A percentile compares a stretch with the other conserved stretches of the same genome.
phyloP scores from a whole-genome alignment of 2,888 invertebrate genomes.

The Argyresthia goedartella region DNA sequence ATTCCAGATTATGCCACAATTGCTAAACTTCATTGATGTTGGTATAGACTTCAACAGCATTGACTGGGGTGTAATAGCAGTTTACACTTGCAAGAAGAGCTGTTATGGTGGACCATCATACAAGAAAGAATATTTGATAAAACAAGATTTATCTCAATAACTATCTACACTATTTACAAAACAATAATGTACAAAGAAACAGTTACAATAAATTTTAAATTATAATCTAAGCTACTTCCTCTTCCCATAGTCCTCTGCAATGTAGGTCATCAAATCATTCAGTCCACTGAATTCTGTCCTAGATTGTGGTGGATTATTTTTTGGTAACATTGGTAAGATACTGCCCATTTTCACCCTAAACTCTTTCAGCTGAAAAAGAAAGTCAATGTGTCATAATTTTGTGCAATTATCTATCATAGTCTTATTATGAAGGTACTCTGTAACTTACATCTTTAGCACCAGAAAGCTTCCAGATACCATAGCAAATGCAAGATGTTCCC shows the following conservation, averaged over 20 bases:
- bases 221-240: constrained; percentile 22
- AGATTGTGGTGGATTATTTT: constrained; percentile 82
- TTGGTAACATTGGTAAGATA: constrained; percentile 81
- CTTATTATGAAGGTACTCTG: background rate
- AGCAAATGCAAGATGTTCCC: constrained; percentile 86
- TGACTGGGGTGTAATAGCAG: constrained; percentile 91
- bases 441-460: constrained; percentile 84
- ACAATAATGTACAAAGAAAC: background rate
- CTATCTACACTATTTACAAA: background rate
- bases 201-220: background rate
- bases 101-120: constrained; percentile 79
- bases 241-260: constrained; percentile 71
- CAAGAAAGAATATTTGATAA: constrained; percentile 82
- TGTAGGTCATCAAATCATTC: constrained; percentile 86
- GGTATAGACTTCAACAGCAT: constrained; percentile 73
- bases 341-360: constrained; percentile 86
- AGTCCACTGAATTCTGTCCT: constrained; percentile 89
- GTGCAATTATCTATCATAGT: background rate
- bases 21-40: constrained; percentile 77
- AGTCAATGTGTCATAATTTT: background rate
- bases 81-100: constrained; percentile 88
- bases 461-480: constrained; percentile 88
- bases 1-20: constrained; percentile 85
- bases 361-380: constrained; percentile 77
- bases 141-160: constrained; percentile 79